Base-by-base conservation (phyloP, 2,888 invertebrate genomes). In the Melanotus villosus region DNA sequence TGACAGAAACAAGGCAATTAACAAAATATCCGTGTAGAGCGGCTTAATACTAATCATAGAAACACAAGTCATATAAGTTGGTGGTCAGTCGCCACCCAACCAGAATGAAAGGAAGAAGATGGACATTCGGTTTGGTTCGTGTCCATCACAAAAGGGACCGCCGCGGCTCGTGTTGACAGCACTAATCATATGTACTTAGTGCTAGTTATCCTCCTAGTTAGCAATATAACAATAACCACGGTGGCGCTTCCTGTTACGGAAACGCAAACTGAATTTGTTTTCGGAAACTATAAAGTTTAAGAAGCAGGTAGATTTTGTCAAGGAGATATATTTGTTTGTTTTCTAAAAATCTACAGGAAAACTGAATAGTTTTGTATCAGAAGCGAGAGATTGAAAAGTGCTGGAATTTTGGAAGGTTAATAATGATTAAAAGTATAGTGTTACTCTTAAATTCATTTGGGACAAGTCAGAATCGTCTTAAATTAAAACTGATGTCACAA, bases 201-300 rank as follows among this genome's bases (percentile, higher is more conserved):
- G 66, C 62, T 72, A 68, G 70, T 75, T 75, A 75, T 73, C 74
- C 70, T 68, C n/a, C 73, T 74, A 70, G 70, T 75, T 75, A 75
- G 71, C 70, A 70, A 65, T 45, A 26, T 26, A 50, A 58, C 58
- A 47, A 59, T 62, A 52, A 65, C 68, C 67, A 52, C 32, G 34
- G 30, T 41, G 21, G 47, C 21, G 50, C 41, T 68, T 68, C 68
- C 64, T 64, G 58, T 12, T 59, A 30, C 58, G 64, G 64, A 68
- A 68, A 68, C 30, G 26, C 36, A 54, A 66, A 56, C 34, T 18
- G n/a, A n/a, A n/a, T n/a, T n/a, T 19, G 34, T 26, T 14, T 45
- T 16, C n/a, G 45, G 45, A 45, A n/a, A 59, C 43, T 14, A 57
- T 16, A 32, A 45, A 43, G 7, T 26, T 21, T 6, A 38, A 21